Base-by-base conservation (phyloP, 2,113 vertebrate genomes). In the Rhynchopsitta pachyrhyncha region DNA sequence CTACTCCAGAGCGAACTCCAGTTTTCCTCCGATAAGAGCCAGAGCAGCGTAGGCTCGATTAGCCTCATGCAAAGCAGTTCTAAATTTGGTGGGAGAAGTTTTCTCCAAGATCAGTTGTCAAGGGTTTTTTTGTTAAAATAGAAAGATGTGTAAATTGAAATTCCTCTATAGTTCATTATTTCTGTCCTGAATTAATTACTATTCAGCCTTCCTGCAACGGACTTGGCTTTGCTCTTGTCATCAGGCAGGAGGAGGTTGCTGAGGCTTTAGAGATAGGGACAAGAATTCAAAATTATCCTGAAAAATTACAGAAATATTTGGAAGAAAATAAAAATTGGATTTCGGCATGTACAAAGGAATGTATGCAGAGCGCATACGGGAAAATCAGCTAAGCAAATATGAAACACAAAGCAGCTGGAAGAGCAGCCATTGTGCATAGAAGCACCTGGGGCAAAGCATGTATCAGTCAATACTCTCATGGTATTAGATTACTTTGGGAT, bases 131-230 rank as follows among this genome's bases (percentile, higher is more conserved):
- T 83, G 68, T 80, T 93, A 92, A 93, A 96, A 93, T 75, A 92
- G 86, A 85, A 88, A 86, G 89, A 83, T 1, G n/a, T 66, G 80
- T 57, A 55, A 86, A 86, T 83, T 93, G 93, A 83, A 91, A 93
- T 93, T 90, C 94, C 80, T 91, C 82, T 22, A 4, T 52, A 81
- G 89, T 74, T 92, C 93, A 69, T 93, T 86, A 82, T 91, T 95
- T 83, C 91, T 80, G 93, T 52, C 91, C 95, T 92, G 86, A 89
- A 86, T 96, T 97, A 96, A 96, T 94, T 92, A 86, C 86, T 49
- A 3, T 31, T 89, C 95, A 92, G 83, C 64, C 83, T 92, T 88
- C 80, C 89, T 91, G 73, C 33, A 5, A 76, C 89, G 91, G 82
- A n/a, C 77, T 76, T 17, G 70, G 64, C 1, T 82, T 59, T 85